phyloP scores from a whole-genome alignment of 1,140 invertebrate genomes.

The Dreissena rostriformis region DNA sequence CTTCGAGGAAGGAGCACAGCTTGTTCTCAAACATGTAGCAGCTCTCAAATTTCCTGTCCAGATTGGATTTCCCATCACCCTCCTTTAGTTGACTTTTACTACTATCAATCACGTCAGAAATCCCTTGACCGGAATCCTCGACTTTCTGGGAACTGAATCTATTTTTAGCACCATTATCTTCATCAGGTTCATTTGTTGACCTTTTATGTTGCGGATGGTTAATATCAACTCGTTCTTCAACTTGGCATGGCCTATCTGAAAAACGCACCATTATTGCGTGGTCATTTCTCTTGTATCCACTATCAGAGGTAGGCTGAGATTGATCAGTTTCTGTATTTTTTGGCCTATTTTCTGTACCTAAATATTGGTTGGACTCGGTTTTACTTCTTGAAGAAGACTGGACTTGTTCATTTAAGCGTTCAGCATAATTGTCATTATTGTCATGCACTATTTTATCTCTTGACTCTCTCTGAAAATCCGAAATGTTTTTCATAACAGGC shows the following conservation, averaged over 20 bases:
- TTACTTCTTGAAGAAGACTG: too few species aligned
- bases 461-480: too few species aligned
- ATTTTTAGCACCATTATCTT: not conserved
- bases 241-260: too few species aligned
- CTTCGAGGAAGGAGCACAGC: constrained; percentile 40
- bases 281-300: not conserved
- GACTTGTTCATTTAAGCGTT: too few species aligned
- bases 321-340: not conserved
- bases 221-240: constrained; percentile 9
- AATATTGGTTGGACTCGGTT: too few species aligned
- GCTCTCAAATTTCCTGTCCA: constrained; percentile 33
- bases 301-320: not conserved
- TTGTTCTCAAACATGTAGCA: constrained; percentile 40
- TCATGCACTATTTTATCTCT: too few species aligned
- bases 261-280: not conserved
- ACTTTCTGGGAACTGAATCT: not conserved
- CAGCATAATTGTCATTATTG: too few species aligned
- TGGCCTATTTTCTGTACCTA: too few species aligned
- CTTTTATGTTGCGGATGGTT: not conserved
- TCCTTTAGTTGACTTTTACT: not conserved
- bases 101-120: constrained; percentile 10
- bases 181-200: not conserved
- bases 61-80: not conserved
- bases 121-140: not conserved
- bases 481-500: too few species aligned